A percentile compares a stretch with the other conserved stretches of the same genome.
These are phyloP conservation scores for Clarias magur DNA, from an alignment of 2,113 vertebrate species.

Conservation along the genomic window DNA sequence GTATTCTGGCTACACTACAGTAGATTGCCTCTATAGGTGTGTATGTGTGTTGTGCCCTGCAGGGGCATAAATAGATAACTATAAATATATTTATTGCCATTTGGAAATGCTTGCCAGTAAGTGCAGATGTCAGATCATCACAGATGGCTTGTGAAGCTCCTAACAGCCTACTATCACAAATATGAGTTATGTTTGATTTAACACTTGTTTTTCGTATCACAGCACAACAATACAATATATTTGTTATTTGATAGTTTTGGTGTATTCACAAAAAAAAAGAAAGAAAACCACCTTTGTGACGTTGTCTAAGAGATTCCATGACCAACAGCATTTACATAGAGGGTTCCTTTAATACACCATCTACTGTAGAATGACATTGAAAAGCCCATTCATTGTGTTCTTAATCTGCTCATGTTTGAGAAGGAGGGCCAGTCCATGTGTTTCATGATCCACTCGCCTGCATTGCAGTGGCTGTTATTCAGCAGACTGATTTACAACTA, in stretches of 20 bases:
- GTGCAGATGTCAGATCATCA: not conserved
- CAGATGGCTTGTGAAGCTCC: not conserved
- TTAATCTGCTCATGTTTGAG: conserved; percentile 35
- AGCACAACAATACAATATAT: not conserved
- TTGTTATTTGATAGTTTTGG: not conserved
- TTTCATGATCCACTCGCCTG: conserved; percentile 60
- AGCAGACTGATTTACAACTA: conserved; percentile 72
- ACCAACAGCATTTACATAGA: not conserved
- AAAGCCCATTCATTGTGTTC: conserved; percentile 1
- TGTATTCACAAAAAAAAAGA: not conserved
- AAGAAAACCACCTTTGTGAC: not conserved
- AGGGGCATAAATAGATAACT: not conserved
- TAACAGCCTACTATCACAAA: not conserved
- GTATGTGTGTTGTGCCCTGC: not conserved
- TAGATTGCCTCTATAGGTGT: not conserved
- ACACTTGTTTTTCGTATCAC: not conserved
- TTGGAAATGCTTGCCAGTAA: not conserved
- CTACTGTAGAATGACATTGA: not conserved
- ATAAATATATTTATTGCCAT: not conserved
- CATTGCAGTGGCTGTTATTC: conserved; percentile 75
- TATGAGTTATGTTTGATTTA: not conserved
- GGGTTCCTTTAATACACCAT: not conserved
- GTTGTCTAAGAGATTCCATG: not conserved
- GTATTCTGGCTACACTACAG: not conserved
- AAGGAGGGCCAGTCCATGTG: conserved; percentile 33